These are phyloP conservation scores for Drosophila kuntzei DNA, from an alignment of 2,888 invertebrate genomes.

Conservation along the genomic window DNA sequence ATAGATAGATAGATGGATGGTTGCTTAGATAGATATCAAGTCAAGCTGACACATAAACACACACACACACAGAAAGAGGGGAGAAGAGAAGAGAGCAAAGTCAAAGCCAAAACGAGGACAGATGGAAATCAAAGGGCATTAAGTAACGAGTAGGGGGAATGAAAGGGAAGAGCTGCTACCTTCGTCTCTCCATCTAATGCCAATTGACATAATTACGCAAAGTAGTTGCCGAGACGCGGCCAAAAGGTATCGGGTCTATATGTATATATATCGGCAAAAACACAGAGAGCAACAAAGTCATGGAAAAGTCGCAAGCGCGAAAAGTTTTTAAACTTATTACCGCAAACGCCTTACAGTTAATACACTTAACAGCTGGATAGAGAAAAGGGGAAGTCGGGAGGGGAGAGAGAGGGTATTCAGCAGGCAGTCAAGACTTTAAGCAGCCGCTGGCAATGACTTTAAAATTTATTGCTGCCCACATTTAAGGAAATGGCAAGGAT, in stretches of 20 bases:
- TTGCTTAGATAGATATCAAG: constrained; percentile 56
- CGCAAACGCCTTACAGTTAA: constrained; percentile 64
- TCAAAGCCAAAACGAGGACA: constrained; percentile 42
- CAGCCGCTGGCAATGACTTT: constrained; percentile 66
- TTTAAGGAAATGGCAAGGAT: constrained; percentile 55
- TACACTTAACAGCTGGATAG: constrained; percentile 50
- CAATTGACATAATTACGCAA: constrained; percentile 82
- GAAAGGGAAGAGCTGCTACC: constrained; percentile 17
- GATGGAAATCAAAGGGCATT: constrained; percentile 71
- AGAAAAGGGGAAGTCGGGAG: background rate
- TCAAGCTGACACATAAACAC: constrained; percentile 18
- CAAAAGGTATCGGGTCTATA: constrained; percentile 21
- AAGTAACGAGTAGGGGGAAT: constrained; percentile 5
- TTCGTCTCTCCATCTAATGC: constrained; percentile 54
- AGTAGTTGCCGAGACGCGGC: constrained; percentile 62
- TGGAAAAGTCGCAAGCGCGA: constrained; percentile 43
- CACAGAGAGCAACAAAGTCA: constrained; percentile 1
- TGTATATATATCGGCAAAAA: background rate
- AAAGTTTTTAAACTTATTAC: constrained; percentile 80
- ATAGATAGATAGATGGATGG: constrained; percentile 54
- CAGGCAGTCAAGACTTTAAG: constrained; percentile 45
- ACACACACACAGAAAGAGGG: background rate
- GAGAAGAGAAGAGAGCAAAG: constrained; percentile 10
- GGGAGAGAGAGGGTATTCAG: background rate
- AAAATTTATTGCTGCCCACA: constrained; percentile 74